Conservation (phyloP, 2,113 vertebrate species). For the Pelusios castaneus region DNA sequence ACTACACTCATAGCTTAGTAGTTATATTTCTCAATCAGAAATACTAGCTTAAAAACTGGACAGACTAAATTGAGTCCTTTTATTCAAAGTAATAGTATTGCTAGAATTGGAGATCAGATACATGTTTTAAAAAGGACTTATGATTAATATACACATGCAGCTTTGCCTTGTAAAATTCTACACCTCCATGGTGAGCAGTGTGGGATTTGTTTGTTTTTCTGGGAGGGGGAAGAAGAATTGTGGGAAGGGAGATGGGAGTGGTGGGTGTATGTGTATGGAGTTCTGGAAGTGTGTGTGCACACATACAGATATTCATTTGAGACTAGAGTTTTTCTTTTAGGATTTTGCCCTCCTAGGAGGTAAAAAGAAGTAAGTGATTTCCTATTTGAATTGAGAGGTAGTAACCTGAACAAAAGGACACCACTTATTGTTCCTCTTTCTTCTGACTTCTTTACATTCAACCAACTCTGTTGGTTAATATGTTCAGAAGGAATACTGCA, state of each 20-base stretch:
- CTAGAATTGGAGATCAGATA: slow-evolving; percentile 10
- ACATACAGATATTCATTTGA: background rate
- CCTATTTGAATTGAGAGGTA: background rate
- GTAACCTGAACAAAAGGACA: background rate
- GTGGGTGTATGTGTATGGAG: background rate
- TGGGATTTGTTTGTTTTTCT: background rate
- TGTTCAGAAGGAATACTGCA: background rate
- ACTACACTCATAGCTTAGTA: slow-evolving; percentile 4
- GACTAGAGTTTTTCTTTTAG: background rate
- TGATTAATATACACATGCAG: background rate
- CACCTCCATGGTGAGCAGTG: background rate
- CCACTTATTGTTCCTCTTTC: background rate
- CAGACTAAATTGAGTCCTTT: background rate
- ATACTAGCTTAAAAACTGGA: slow-evolving; percentile 15
- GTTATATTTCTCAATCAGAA: background rate
- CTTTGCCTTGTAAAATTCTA: background rate
- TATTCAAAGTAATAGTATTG: background rate
- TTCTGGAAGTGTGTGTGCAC: background rate
- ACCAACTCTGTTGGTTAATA: background rate
- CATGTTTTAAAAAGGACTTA: background rate
- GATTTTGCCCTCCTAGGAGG: background rate
- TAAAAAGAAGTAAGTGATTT: background rate
- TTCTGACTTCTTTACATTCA: background rate
- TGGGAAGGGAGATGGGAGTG: background rate
- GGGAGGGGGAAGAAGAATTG: background rate